Evolutionary conservation across 2,888 invertebrate genomes (phyloP), one percentile per base, ranked within the genome.

Genomic region (Danaus chrysippus): DNA sequence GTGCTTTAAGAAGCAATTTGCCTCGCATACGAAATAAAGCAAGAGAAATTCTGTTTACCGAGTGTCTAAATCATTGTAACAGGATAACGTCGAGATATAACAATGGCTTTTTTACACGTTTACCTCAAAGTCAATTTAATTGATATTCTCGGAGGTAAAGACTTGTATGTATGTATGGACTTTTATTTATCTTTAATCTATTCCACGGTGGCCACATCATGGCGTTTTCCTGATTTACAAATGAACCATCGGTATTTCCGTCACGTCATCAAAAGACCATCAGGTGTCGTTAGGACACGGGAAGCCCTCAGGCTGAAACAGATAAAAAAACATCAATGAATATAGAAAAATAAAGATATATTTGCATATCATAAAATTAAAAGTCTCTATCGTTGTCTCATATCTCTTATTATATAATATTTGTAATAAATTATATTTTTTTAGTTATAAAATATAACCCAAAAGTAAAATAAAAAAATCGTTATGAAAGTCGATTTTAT

Each of bases 181-280:
- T 60, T 62, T 56, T 46, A 57, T 62, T 57, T 55, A 44, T 46
- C 42, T 54, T 54, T 59, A 62, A 52, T 55, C 19, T 43, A 58
- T 56, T 53, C 49, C 41, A 17, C 42, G 42, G 19, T 61, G 49
- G 52, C 59, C 54, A 11, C 23, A 54, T 55, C 10, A 55, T 23
- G 42, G 58, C 43, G 56, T 60, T 66, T 64, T 61, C 64, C 61
- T 67, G 56, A 64, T 46, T 55, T 34, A 43, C 55, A 57, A 23
- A 60, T 57, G 42, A 44, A 15, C 11, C 59, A 44, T 54, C n/a
- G 64, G 59, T 55, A 62, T 64, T 64, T 61, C 58, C 62, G 43
- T n/a, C 17, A 52, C n/a, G 59, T 62, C 59, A 64, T 54, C 13
- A 54, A 5, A 56, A 44, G 42, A 17, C 43, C 41, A 62, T 52